phyloP scores from a whole-genome alignment of 2,797 vertebrate genomes.

The Onychomys leucogaster region DNA sequence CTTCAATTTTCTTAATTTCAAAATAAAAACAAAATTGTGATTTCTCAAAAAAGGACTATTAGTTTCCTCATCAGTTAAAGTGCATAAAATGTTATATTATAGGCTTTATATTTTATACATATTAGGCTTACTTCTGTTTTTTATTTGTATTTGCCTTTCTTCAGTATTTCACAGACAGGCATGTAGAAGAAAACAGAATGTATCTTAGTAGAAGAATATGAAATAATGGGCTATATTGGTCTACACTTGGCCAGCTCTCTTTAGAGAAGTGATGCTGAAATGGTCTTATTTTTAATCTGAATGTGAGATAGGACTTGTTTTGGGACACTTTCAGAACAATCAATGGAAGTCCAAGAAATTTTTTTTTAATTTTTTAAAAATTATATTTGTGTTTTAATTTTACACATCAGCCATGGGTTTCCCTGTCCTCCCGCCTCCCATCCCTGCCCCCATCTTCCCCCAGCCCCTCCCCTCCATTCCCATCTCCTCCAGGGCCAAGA shows the following conservation, averaged over 20 bases:
- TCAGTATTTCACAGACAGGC: background rate
- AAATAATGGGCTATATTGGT: background rate
- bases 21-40: too few relatives aligned
- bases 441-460: too few relatives aligned
- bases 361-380: too few relatives aligned
- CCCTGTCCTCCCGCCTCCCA: too few relatives aligned
- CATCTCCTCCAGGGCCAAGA: too few relatives aligned
- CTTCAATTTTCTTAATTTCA: too few relatives aligned
- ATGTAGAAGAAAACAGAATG: background rate
- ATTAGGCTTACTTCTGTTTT: background rate
- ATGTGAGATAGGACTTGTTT: background rate
- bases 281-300: background rate
- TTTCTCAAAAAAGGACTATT: too few relatives aligned
- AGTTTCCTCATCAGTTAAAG: background rate
- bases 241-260: background rate
- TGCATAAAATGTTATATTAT: background rate
- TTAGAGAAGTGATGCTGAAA: background rate
- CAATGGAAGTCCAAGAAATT: accelerated
- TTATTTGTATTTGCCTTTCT: background rate
- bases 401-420: too few relatives aligned
- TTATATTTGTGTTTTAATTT: too few relatives aligned
- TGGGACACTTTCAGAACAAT: accelerated
- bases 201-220: background rate
- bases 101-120: background rate
- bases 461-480: too few relatives aligned